Percentiles rank a stretch among this genome's conserved stretches.
Conservation (phyloP, 2,113 vertebrate genomes). For the Daboia siamensis region DNA sequence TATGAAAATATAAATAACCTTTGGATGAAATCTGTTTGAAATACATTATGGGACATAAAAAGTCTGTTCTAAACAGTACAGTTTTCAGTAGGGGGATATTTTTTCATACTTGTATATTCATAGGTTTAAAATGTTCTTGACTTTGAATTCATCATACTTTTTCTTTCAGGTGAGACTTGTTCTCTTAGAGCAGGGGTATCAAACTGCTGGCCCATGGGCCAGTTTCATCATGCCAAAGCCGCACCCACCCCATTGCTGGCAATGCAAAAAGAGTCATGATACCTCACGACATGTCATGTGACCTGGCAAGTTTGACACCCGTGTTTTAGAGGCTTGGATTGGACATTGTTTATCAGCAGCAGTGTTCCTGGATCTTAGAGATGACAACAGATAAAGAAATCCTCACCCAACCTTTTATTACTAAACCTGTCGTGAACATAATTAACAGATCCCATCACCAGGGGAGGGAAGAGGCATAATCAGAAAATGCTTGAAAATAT, state of each 20-base stretch:
- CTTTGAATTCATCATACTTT: not conserved
- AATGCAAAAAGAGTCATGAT: too few species aligned
- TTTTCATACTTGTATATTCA: not conserved
- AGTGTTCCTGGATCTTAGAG: not conserved
- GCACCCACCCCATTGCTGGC: too few species aligned
- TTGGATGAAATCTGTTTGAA: not conserved
- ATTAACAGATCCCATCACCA: not conserved
- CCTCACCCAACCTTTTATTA: not conserved
- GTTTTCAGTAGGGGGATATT: not conserved
- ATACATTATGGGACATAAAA: not conserved
- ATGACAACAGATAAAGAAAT: not conserved
- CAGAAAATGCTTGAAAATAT: slow-evolving; percentile 1
- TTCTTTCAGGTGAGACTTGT: not conserved
- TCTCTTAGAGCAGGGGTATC: not conserved
- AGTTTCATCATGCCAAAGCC: too few species aligned
- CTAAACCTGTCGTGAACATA: not conserved
- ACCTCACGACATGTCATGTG: too few species aligned
- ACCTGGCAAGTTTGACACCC: too few species aligned
- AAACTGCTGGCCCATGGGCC: too few species aligned
- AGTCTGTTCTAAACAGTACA: not conserved
- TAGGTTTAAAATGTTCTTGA: not conserved
- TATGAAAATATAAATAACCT: not conserved
- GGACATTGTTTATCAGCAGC: not conserved
- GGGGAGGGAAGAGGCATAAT: not conserved
- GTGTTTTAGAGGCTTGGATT: not conserved